Conservation (phyloP, 2,888 invertebrate genomes). For the Papilio protenor region DNA sequence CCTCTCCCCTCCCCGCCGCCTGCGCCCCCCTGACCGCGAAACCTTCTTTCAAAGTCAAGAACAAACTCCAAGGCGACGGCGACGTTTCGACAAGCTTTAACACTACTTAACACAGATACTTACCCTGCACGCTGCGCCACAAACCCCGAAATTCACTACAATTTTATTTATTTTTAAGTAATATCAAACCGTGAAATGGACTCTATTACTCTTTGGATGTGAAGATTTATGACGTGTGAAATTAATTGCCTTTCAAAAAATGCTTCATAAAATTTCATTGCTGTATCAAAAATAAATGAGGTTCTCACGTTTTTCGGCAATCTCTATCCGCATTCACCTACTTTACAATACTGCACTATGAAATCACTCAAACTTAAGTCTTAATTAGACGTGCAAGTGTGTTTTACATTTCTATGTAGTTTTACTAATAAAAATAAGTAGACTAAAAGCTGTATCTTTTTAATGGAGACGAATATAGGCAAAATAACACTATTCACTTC, state of each 20-base stretch:
- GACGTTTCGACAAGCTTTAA: conserved; percentile 38
- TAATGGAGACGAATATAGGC: too few relatives aligned
- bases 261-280: conserved; percentile 12
- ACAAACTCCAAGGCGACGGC: conserved; percentile 49
- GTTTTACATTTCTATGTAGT: background rate
- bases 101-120: conserved; percentile 42
- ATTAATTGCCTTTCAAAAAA: conserved; percentile 21
- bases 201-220: conserved; percentile 12
- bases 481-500: too few relatives aligned
- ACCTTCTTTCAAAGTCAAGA: conserved; percentile 76
- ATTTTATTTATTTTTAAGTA: conserved; percentile 25
- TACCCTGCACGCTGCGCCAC: conserved; percentile 35
- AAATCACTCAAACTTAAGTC: too few relatives aligned
- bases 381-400: background rate
- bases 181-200: conserved; percentile 32
- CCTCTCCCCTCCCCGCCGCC: conserved; percentile 49
- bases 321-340: background rate
- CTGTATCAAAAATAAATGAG: background rate
- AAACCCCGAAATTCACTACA: conserved; percentile 34
- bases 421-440: background rate
- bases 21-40: conserved; percentile 65
- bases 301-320: conserved; percentile 16
- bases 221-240: conserved; percentile 28
- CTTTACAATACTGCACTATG: background rate
- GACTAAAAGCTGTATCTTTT: background rate